A percentile compares a stretch with the other conserved stretches of the same genome.
Conservation (phyloP, 1,140 invertebrate genomes). For the Vanessa atalanta region DNA sequence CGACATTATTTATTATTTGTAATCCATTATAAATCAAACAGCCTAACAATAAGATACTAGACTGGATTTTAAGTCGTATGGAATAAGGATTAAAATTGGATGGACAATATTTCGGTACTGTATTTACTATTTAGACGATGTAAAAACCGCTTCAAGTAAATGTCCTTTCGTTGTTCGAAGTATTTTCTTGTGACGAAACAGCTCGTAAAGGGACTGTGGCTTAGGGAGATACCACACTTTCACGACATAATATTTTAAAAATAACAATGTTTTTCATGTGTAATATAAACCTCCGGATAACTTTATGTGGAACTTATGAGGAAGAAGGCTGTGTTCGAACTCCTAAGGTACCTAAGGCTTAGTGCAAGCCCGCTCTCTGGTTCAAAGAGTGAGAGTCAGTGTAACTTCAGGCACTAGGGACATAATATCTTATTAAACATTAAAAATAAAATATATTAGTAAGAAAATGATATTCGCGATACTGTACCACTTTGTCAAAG, state of each 20-base stretch:
- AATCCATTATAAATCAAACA: conserved; percentile 13
- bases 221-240: conserved; percentile 20
- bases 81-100: neutral
- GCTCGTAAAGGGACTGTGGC: conserved; percentile 29
- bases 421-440: too few relatives aligned
- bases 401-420: too few relatives aligned
- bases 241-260: neutral
- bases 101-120: neutral
- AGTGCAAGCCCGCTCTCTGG: too few relatives aligned
- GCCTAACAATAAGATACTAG: neutral
- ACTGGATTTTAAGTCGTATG: neutral
- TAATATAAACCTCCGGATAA: too few relatives aligned
- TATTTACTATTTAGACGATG: conserved; percentile 7
- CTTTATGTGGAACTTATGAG: too few relatives aligned
- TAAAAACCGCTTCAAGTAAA: conserved; percentile 27
- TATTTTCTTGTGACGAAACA: conserved; percentile 32
- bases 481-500: too few relatives aligned
- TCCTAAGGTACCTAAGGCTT: too few relatives aligned
- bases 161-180: conserved; percentile 31
- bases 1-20: conserved; percentile 34
- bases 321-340: too few relatives aligned
- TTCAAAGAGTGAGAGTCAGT: too few relatives aligned
- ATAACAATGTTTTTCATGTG: too few relatives aligned
- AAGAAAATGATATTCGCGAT: too few relatives aligned
- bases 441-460: too few relatives aligned